Evolutionary conservation across 2,888 invertebrate genomes (phyloP).

Genomic region (Ennomos quercinarius): DNA sequence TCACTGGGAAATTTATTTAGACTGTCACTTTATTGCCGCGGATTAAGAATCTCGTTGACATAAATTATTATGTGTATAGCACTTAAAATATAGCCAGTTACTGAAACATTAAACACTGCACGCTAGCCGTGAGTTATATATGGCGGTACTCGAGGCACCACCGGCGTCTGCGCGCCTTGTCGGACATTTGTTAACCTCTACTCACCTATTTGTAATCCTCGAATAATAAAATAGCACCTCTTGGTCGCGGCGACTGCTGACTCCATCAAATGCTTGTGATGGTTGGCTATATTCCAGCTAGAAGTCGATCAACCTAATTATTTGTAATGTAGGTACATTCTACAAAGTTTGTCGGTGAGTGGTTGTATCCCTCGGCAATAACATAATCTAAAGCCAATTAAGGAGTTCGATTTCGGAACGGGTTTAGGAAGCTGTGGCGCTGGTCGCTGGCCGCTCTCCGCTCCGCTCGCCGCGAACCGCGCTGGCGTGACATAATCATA

Average conservation of each 20-base stretch:
- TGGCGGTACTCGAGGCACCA: conserved; percentile 4
- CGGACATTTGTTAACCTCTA: conserved; percentile 24
- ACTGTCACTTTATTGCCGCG: conserved; percentile 71
- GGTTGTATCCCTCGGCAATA: conserved; percentile 34
- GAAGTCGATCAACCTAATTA: neutral
- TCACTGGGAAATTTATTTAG: conserved; percentile 60
- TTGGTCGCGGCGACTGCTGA: conserved; percentile 3
- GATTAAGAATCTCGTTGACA: conserved; percentile 78
- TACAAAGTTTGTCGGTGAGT: conserved; percentile 46
- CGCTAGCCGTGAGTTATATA: conserved; percentile 29
- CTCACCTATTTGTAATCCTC: conserved; percentile 24
- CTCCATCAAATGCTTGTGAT: neutral
- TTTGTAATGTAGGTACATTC: conserved; percentile 14
- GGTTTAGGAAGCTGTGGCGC: conserved; percentile 40
- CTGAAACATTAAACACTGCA: conserved; percentile 50
- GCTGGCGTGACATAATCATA: conserved; percentile 53
- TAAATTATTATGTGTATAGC: conserved; percentile 68
- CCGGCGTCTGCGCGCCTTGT: conserved; percentile 17
- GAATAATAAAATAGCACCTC: conserved; percentile 6
- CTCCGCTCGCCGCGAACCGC: conserved; percentile 42
- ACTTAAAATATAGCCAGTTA: conserved; percentile 58
- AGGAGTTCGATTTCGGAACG: conserved; percentile 49
- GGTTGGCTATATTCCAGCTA: too few species aligned
- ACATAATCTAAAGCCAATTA: conserved; percentile 60
- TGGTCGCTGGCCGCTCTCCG: neutral